Base-by-base conservation (phyloP, 1,140 invertebrate species). In the Calliphora vicina region DNA sequence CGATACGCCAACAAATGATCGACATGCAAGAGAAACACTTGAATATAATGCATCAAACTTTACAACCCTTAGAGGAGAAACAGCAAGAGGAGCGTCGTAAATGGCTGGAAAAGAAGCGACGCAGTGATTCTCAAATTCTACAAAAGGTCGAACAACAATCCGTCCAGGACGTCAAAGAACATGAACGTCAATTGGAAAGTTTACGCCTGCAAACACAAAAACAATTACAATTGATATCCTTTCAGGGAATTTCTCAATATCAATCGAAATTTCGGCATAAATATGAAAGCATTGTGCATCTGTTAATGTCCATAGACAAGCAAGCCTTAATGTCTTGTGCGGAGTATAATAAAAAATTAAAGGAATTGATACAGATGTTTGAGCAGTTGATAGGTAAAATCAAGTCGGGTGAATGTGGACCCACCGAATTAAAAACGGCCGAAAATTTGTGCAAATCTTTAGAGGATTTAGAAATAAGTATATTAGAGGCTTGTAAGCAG, bases 401-500 rank as follows among this genome's bases (percentile, higher is more conserved):
- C 0, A 88, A 86, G 23, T 82, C 78, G 4, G 86, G 83, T 0
- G 85, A 82, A 4, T 81, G 67, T 43, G 87, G 88, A 8, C 80
- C 86, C 9, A 82, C 71, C 4, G 85, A 87, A 12, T 82, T 90
- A 0, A 84, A 88, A 9, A 86, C 84, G 20, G 88, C 87, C 5
- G 88, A 90, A n/a, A 84, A 61, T 27, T 50, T 82, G 2, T 83
- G 78, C 15, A 81, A 81, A 35, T 80, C 67, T 57, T 81, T 83
- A 43, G 76, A 80, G 12, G 84, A 85, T n/a, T 89, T 88, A 71
- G 84, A 82, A 9, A 82, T 85, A 42, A 86, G 86, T 23, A 88
- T 86, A 26, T 84, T 88, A 71, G 88, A 89, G 10, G 88, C 89
- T 71, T 87, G 86, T 2, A 87, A 89, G 50, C 85, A 89, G 25